Base-by-base conservation (phyloP, 2,113 vertebrate species). In the Vulpes vulpes region DNA sequence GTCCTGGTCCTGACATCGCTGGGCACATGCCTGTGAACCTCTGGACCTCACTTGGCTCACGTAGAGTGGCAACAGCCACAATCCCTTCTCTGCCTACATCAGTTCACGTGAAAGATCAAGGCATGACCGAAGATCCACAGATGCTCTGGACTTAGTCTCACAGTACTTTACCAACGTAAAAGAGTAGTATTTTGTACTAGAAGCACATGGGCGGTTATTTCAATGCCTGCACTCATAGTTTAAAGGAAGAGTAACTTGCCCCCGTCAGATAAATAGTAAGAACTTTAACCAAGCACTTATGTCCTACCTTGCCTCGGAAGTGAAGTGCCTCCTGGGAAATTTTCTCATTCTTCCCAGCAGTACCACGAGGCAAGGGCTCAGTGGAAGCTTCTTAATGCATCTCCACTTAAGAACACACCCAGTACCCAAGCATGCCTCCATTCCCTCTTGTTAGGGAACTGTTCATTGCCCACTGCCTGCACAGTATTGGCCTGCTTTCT, bases 151-250 rank as follows among this genome's bases (percentile, higher is more conserved):
- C 2, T 14, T 11, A 25, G 22, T 62, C 35, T 55, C 12, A 0
- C 14, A 0, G 5, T 11, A 3, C 30, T 19, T 83, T 22, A 0
- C 11, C 32, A 10, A 30, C 0, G 1, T 9, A 38, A 73, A 14
- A 57, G 65, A 30, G 3, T 10, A 1, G 8, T 71, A 9, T 90
- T 71, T 71, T 76, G 57, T 76, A 59, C 89, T 43, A 30, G 62
- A 96, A 91, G 55, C 20, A 38, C 15, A 2, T 8, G 32, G 78
- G 14, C 38, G 35, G 14, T 35, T 51, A 4, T 74, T 87, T 94
- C 73, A 27, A 5, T 82, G 23, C 80, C 78, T 76, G 11, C 23
- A 49, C 22, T 14, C 12, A 5, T 12, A 19, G n/a, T 35, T 65
- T 49, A 85, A 2, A 32, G 49, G 5, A n/a, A 38, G 55, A 84